Percentiles rank a stretch among this genome's conserved stretches.
phyloP scores from a whole-genome alignment of 2,888 invertebrate genomes.

The Acrocyrtus sp. region DNA sequence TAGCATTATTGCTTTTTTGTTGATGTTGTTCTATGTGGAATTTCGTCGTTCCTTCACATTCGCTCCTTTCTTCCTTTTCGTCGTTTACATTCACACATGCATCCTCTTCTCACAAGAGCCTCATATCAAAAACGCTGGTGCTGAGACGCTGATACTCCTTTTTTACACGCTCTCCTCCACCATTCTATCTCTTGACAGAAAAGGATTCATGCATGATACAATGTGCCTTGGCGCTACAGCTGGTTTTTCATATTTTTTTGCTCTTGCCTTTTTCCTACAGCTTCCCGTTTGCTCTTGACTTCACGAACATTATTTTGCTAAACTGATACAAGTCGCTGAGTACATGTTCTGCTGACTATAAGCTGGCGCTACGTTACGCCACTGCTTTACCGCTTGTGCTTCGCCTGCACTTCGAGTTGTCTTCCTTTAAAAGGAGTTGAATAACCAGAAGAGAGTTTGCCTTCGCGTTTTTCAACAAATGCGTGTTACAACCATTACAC shows the following conservation, averaged over 20 bases:
- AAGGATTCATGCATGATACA: constrained; percentile 21
- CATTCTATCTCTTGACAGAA: constrained; percentile 22
- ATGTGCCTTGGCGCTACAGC: constrained; percentile 19
- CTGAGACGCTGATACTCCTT: no score
- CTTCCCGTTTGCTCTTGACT: no score
- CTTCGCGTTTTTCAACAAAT: constrained; percentile 37
- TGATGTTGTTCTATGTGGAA: neutral
- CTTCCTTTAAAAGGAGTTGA: constrained; percentile 54
- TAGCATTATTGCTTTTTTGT: neutral
- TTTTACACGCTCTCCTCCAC: no score
- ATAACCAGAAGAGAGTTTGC: constrained; percentile 55
- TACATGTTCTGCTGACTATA: no score
- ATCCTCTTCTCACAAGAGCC: no score
- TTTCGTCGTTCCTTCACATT: constrained; percentile 11
- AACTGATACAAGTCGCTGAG: constrained; percentile 8
- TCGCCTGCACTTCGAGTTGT: constrained; percentile 5
- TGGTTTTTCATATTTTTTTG: constrained; percentile 14
- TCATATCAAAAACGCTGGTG: no score
- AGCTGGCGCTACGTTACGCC: constrained; percentile 15
- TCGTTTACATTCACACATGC: no score
- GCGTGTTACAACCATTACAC: constrained; percentile 36
- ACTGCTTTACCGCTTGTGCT: constrained; percentile 24
- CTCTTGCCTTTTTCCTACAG: no score
- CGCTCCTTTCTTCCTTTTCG: neutral
- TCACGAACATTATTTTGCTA: no score